phyloP scores from a whole-genome alignment of 2,888 invertebrate species.

The Cataglyphis cursor region DNA sequence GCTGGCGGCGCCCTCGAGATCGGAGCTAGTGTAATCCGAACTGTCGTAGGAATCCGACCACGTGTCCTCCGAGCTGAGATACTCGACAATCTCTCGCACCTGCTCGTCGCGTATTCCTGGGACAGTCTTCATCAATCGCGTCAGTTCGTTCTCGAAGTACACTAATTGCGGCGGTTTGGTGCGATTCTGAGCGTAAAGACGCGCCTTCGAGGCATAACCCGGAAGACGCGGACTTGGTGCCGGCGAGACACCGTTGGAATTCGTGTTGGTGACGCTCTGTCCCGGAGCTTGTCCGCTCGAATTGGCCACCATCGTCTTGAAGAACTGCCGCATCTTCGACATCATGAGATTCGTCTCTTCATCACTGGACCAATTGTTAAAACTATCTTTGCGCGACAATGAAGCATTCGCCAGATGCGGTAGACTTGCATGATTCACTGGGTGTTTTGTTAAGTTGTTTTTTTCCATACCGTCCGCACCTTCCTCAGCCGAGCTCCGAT shows the following conservation, averaged over 20 bases:
- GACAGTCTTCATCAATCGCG: constrained; percentile 96
- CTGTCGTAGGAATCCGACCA: constrained; percentile 98
- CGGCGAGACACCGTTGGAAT: constrained; percentile 85
- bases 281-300: constrained; percentile 81
- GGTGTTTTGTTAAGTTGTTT: constrained; percentile 60
- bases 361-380: constrained; percentile 97
- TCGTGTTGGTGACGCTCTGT: constrained; percentile 83
- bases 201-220: constrained; percentile 78
- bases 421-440: constrained; percentile 84
- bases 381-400: constrained; percentile 94
- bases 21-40: constrained; percentile 96
- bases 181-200: constrained; percentile 87
- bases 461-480: constrained; percentile 46
- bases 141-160: constrained; percentile 96
- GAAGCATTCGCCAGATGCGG: constrained; percentile 88
- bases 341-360: constrained; percentile 98
- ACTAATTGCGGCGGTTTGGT: constrained; percentile 95
- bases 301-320: constrained; percentile 95
- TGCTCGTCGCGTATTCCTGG: constrained; percentile 96
- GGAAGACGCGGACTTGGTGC: constrained; percentile 88
- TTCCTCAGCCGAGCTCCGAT: constrained; percentile 51
- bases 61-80: constrained; percentile 96
- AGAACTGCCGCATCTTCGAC: constrained; percentile 97
- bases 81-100: constrained; percentile 96
- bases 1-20: constrained; percentile 91